Percentiles rank a stretch among this genome's conserved stretches.
Conservation (phyloP, 2,113 vertebrate genomes). For the Aegypius monachus region DNA sequence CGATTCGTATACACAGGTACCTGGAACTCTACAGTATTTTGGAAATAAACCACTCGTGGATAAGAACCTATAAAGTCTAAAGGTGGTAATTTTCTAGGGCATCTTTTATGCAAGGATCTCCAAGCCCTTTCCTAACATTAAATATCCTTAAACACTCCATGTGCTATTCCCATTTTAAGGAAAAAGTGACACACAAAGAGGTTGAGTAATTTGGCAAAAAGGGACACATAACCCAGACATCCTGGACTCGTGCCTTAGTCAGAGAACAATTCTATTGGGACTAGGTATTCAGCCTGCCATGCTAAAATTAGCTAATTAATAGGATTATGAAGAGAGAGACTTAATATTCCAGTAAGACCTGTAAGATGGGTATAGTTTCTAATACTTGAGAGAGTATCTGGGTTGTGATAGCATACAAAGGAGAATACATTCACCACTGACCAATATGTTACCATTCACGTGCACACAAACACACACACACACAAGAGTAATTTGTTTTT, state of each 20-base stretch:
- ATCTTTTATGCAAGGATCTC: neutral
- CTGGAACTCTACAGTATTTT: neutral
- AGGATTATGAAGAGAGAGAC: neutral
- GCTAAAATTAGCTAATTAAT: constrained; percentile 10
- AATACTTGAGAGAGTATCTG: neutral
- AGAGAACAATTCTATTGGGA: neutral
- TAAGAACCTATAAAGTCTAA: neutral
- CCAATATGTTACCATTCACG: neutral
- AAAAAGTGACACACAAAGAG: neutral
- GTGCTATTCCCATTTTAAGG: neutral
- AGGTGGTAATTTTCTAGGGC: neutral
- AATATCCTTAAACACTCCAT: neutral
- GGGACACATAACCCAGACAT: neutral
- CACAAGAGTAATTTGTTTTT: neutral
- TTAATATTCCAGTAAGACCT: neutral
- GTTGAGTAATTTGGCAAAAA: neutral
- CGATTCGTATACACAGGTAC: neutral
- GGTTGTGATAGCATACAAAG: neutral
- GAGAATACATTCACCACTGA: neutral
- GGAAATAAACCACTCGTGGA: neutral
- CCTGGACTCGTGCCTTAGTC: neutral
- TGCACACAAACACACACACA: neutral
- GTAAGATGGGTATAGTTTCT: neutral
- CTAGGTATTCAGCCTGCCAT: neutral
- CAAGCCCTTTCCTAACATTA: neutral